Base-by-base conservation (phyloP, 2,797 vertebrate genomes). In the Molothrus ater region DNA sequence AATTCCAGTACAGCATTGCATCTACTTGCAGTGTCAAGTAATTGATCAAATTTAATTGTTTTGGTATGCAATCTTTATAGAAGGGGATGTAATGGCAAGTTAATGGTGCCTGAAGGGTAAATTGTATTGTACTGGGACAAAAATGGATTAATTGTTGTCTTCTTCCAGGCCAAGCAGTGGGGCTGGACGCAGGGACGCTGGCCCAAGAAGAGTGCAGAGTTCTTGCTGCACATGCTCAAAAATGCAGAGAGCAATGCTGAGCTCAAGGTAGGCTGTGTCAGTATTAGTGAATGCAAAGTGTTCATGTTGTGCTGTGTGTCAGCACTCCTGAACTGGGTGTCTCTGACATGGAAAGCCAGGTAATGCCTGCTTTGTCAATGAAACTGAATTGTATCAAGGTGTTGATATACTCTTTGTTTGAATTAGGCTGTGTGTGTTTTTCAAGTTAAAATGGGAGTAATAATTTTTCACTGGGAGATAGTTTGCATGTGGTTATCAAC, bases 161-260 rank as follows among this genome's bases (percentile, higher is more conserved):
- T 26, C 56, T 74, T 95, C 9, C 94, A 99, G 99, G 99, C 99
- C 81, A 99, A 99, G 95, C 99, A 99, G 96, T 99, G 99, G 96
- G 98, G 98, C 80, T 99, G 99, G 99, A 99, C 99, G 1, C 99
- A 99, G 94, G 99, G 99, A 4, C 98, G 99, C 18, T 99, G 99
- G 99, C 99, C 99, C 71, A 99, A 99, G 97, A 99, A 99, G 96
- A 99, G 99, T 3, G 99, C 99, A 0, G 99, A 99, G 95, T 99
- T 99, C 96, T 96, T 99, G 47, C 98, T 99, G 81, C 99, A 99
- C 96, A 99, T 99, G 99, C 98, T 99, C 7, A 99, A 99, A 83
- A 99, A 99, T 3, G 99, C 99, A 0, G 99, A 99, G 97, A 99
- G 99, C 97, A 99, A 99, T 1, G 99, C 99, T 21, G 99, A 99